Base-by-base conservation (phyloP, 1,140 invertebrate genomes). In the Halesus radiatus region DNA sequence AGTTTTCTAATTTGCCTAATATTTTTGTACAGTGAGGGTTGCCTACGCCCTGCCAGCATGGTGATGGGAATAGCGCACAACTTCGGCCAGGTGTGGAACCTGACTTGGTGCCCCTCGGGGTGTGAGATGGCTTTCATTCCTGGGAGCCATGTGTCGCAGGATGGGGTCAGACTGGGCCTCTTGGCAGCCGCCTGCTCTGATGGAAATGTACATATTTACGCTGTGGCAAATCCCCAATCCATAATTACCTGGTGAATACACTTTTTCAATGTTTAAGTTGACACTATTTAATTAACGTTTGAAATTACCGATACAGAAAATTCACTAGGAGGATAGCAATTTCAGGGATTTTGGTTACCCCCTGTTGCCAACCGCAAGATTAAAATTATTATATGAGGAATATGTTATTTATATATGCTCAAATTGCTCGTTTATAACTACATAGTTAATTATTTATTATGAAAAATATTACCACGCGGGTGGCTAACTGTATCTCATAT, bases 71-170 rank as follows among this genome's bases (percentile, higher is more conserved):
- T 95, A 66, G 90, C 89, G 32, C 92, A 94, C 84, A 88, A 93
- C 20, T 89, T 87, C 82, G 94, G 94, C n/a, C 90, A 90, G 8
- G 87, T 94, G 15, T 94, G 93, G 93, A 88, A 90, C 50, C 87
- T 95, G 85, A 91, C 92, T 84, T 96, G 94, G 94, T 95, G 95
- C 88, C 94, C 94, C 15, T 94, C 93, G 0, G 94, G 94, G 22
- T 91, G 91, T 81, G 92, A 91, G 88, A 92, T 70, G 84, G 37
- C 37, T 3, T 45, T 87, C 70, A 54, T 84, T 76, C 70, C 72
- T 32, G 76, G 87, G 5, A 3, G 10, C 10, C 18, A 79, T 68
- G 20, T 85, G 79, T 72, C 85, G 45, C 54, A 80, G 76, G 77
- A 70, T 5, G 45, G 16, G 1, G 3, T 23, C 5, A 89, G 93